Evolutionary conservation across 2,113 vertebrate species (phyloP).

Genomic region (Leucosticte australis): DNA sequence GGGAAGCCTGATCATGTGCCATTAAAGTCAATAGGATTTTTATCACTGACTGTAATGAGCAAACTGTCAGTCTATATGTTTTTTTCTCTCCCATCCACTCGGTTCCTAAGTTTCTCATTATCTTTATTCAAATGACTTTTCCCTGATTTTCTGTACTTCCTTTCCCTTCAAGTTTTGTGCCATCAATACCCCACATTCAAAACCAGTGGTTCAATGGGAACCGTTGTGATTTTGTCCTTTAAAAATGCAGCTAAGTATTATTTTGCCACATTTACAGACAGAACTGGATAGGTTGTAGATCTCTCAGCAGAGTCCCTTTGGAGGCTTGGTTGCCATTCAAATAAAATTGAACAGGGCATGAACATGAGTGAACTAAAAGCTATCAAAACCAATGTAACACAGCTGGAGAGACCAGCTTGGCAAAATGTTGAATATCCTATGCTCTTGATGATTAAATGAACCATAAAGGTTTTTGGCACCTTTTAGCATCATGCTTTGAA

Average conservation of each 20-base stretch:
- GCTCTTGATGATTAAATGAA: slow-evolving; percentile 45
- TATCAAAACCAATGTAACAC: slow-evolving; percentile 32
- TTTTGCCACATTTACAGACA: not conserved
- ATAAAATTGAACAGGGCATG: not conserved
- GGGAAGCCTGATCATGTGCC: slow-evolving; percentile 5
- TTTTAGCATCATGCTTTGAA: not conserved
- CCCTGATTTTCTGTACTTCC: not conserved
- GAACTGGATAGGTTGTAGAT: not conserved
- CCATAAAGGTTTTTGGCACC: slow-evolving; percentile 17
- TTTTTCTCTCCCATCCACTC: not conserved
- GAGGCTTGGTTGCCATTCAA: slow-evolving; percentile 34
- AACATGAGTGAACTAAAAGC: slow-evolving; percentile 12
- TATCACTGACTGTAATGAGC: slow-evolving; percentile 9
- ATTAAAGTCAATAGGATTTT: slow-evolving; percentile 34
- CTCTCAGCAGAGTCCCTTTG: slow-evolving; percentile 13
- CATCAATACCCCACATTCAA: not conserved
- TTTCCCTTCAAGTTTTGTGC: not conserved
- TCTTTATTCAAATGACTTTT: not conserved
- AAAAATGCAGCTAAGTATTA: not conserved
- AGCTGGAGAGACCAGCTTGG: slow-evolving; percentile 48
- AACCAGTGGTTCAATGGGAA: not conserved
- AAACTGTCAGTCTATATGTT: not conserved
- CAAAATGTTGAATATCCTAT: not conserved
- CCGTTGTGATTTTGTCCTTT: not conserved
- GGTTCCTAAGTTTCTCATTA: not conserved